A percentile compares a stretch with the other conserved stretches of the same genome.
Conservation (phyloP, 2,113 vertebrate genomes). For the Hemiscyllium ocellatum region DNA sequence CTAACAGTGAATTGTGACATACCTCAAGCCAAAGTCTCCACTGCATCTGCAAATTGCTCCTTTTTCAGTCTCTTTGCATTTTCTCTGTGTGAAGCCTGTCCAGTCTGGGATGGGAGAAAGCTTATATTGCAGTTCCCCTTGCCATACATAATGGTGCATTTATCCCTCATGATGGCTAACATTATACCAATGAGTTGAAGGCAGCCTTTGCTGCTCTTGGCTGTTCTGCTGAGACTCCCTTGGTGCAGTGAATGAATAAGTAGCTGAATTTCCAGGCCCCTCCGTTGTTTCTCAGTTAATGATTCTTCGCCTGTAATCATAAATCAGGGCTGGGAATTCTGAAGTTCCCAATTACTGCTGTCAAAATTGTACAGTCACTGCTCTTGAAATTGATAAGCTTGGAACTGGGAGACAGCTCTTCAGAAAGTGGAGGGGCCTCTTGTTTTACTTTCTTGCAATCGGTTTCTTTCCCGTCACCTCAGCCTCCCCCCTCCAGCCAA, state of each 20-base stretch:
- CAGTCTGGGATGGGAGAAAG: background rate
- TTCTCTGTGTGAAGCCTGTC: background rate
- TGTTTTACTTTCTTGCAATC: background rate
- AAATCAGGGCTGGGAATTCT: background rate
- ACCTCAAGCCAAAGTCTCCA: background rate
- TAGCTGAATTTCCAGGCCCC: background rate
- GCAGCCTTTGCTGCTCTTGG: background rate
- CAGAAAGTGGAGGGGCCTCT: background rate
- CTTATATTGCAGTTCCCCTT: background rate
- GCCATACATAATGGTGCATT: background rate
- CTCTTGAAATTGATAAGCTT: background rate
- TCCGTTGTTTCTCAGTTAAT: background rate
- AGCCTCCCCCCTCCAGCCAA: background rate
- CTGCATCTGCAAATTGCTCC: background rate
- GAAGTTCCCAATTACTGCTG: background rate
- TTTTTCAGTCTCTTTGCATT: background rate
- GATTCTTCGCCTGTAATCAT: background rate
- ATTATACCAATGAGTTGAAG: background rate
- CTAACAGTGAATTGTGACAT: background rate
- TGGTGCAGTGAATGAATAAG: background rate
- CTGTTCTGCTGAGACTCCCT: background rate
- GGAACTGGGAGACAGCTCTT: background rate
- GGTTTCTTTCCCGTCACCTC: background rate
- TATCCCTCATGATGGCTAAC: background rate
- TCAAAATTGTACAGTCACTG: background rate